Evolutionary conservation across 1,140 invertebrate species (phyloP).

Genomic region (Caenorhabditis remanei): DNA sequence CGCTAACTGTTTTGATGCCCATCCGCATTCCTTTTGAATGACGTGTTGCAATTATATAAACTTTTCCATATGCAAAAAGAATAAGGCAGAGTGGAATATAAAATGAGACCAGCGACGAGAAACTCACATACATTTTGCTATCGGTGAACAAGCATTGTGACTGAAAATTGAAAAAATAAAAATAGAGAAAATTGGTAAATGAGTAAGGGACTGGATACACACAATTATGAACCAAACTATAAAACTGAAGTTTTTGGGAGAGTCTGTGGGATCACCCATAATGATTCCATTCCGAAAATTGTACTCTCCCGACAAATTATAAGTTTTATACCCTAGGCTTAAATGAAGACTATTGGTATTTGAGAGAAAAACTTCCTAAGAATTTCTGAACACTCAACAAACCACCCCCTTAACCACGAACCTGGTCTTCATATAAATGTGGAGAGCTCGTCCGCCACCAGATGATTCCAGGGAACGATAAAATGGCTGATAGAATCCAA

Average conservation of each 20-base stretch:
- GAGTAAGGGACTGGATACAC: too few species aligned
- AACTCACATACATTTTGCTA: constrained; percentile 72
- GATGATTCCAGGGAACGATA: constrained; percentile 77
- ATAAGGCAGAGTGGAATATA: constrained; percentile 77
- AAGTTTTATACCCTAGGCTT: too few species aligned
- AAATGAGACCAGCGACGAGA: constrained; percentile 77
- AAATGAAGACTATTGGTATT: too few species aligned
- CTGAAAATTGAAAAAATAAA: constrained; percentile 68
- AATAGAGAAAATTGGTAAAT: not conserved
- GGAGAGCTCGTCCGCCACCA: constrained; percentile 76
- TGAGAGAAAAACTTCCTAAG: too few species aligned
- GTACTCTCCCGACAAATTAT: too few species aligned
- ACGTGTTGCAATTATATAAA: constrained; percentile 76
- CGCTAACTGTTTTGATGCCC: constrained; percentile 74
- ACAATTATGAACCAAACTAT: too few species aligned
- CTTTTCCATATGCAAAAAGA: constrained; percentile 76
- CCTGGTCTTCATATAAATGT: constrained; percentile 73
- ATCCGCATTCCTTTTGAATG: constrained; percentile 75
- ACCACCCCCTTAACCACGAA: constrained; percentile 36
- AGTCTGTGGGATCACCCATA: too few species aligned
- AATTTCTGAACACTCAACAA: too few species aligned
- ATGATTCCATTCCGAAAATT: too few species aligned
- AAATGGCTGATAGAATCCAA: constrained; percentile 75
- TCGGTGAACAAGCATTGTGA: constrained; percentile 76
- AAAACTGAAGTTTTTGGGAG: too few species aligned